Conservation (phyloP, 2,888 invertebrate genomes). For the Xanthorhoe spadicearia region DNA sequence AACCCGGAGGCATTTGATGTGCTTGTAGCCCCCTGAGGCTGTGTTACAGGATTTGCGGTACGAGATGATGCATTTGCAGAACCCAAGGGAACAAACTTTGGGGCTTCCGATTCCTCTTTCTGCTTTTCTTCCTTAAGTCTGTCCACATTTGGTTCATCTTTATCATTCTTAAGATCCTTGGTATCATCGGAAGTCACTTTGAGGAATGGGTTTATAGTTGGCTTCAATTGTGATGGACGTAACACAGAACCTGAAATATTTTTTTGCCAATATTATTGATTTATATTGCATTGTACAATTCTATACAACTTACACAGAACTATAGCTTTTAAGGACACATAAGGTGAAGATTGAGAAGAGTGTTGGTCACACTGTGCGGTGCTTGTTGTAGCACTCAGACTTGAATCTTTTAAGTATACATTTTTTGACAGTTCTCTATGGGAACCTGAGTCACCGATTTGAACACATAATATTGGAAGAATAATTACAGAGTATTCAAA, state of each 20-base stretch:
- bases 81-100: slow-evolving; percentile 80
- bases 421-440: too few relatives aligned
- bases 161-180: slow-evolving; percentile 54
- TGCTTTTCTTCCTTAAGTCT: slow-evolving; percentile 63
- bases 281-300: too few relatives aligned
- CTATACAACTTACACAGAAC: too few relatives aligned
- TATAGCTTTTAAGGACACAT: too few relatives aligned
- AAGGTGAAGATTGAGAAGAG: too few relatives aligned
- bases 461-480: too few relatives aligned
- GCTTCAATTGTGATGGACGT: slow-evolving; percentile 76
- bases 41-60: slow-evolving; percentile 81
- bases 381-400: too few relatives aligned
- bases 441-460: too few relatives aligned
- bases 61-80: slow-evolving; percentile 65
- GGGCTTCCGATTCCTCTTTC: slow-evolving; percentile 65
- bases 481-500: too few relatives aligned
- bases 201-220: slow-evolving; percentile 70
- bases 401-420: too few relatives aligned
- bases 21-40: slow-evolving; percentile 62
- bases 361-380: too few relatives aligned
- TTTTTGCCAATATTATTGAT: too few relatives aligned
- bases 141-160: slow-evolving; percentile 56
- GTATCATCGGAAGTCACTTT: slow-evolving; percentile 56
- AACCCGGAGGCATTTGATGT: slow-evolving; percentile 86
- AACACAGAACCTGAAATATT: slow-evolving; percentile 68